Base-by-base conservation (phyloP, 2,113 vertebrate genomes). In the Turnix velox region DNA sequence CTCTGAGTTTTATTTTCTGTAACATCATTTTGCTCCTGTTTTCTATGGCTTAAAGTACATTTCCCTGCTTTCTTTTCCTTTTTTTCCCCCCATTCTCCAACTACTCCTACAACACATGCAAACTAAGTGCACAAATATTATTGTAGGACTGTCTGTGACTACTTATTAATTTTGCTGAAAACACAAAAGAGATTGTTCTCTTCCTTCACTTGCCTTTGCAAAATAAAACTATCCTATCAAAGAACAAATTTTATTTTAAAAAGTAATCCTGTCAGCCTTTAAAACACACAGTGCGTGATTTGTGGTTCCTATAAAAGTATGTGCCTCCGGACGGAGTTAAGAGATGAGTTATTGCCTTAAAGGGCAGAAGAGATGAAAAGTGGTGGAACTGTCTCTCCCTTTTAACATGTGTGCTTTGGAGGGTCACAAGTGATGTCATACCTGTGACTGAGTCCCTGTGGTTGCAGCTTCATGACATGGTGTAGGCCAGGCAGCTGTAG, bases 261-360 rank as follows among this genome's bases (percentile, higher is more conserved):
- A 18, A 23, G 19, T 9, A 69, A 61, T 78, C 72, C 43, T 48
- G 43, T 92, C 88, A 46, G 49, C 73, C 79, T 94, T 90, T 77
- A 87, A 97, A 95, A 91, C 31, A 48, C 1, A 1, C 78, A 92
- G 49, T 48, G 46, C 67, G 85, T 97, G 94, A 95, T 95, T 94
- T 97, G 91, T 95, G 67, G 93, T 92, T 93, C 80, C 79, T 66
- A 85, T 95, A 95, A 97, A 96, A 88, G 83, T 4, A 20, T 4
- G 1, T 23, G 68, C 88, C 81, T 93, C 93, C 91, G 83, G 90
- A 59, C 61, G 46, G 73, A 73, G 12, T 58, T 77, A 78, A 67
- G 77, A 42, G 39, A 59, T 48, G 33, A 61, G 18, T 74, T 80
- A 81, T 14, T 42, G 4, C 59, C 17, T 40, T 31, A 69, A 75